phyloP scores from a whole-genome alignment of 2,797 vertebrate species.

The Pseudochaenichthys georgianus region DNA sequence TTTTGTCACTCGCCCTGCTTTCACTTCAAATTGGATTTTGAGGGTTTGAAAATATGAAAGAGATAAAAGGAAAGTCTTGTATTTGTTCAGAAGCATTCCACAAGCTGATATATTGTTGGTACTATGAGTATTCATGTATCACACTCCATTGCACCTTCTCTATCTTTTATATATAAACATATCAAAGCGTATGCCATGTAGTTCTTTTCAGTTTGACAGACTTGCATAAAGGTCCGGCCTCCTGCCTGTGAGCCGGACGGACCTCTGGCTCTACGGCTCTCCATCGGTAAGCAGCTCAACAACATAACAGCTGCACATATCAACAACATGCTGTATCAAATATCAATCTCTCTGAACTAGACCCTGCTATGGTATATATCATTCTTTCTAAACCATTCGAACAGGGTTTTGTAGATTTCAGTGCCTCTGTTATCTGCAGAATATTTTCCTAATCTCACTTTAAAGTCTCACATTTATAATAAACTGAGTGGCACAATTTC shows the following conservation, averaged over 20 bases:
- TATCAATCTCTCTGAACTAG: background rate
- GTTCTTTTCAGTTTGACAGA: background rate
- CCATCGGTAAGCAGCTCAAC: background rate
- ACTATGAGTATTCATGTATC: background rate
- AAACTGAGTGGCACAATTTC: background rate
- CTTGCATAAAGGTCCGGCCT: background rate
- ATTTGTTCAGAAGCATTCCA: no score
- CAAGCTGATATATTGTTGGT: background rate
- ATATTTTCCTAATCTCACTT: background rate
- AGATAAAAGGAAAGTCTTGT: background rate
- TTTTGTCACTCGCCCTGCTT: background rate
- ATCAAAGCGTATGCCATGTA: background rate
- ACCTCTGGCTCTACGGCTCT: background rate
- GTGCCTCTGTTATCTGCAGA: background rate
- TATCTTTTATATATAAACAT: background rate
- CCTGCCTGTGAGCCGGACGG: no score
- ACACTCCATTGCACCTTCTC: background rate
- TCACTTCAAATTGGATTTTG: slow-evolving; percentile 1
- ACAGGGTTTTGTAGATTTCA: no score
- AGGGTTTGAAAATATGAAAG: background rate
- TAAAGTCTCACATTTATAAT: background rate
- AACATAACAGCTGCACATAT: background rate
- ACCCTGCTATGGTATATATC: no score
- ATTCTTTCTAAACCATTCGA: no score
- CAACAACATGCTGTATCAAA: background rate